Conservation (phyloP, 2,888 invertebrate species). For the Tortricodes alternella region DNA sequence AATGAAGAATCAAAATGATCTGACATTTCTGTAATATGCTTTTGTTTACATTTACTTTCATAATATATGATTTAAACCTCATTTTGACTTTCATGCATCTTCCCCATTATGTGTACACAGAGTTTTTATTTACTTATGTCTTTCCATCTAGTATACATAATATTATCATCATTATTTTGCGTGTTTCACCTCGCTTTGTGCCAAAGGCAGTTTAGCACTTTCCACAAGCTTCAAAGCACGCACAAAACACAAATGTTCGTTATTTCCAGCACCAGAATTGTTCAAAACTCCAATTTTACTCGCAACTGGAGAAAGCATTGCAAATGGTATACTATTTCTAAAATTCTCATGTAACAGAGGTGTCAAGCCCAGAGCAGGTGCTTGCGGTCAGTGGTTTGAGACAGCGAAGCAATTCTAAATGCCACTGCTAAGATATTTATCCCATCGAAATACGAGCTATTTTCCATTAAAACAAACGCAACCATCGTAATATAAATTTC, state of each 20-base stretch:
- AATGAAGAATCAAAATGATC: no score
- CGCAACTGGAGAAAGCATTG: conserved; percentile 36
- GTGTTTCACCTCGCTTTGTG: no score
- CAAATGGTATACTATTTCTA: conserved; percentile 45
- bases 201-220: background rate
- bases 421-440: conserved; percentile 30
- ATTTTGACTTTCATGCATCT: no score
- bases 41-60: no score
- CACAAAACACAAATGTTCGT: conserved; percentile 3
- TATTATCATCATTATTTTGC: no score
- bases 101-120: no score
- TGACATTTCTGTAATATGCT: no score
- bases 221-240: background rate
- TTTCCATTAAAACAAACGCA: conserved; percentile 35
- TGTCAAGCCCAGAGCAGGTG: conserved; percentile 59
- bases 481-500: background rate
- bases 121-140: no score
- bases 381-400: conserved; percentile 59
- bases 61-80: no score
- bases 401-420: conserved; percentile 37
- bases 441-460: conserved; percentile 6
- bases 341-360: conserved; percentile 56
- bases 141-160: no score
- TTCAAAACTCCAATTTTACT: background rate
- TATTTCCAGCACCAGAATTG: conserved; percentile 8